Conservation (phyloP, 2,888 invertebrate species). For the Orthonevra nobilis region DNA sequence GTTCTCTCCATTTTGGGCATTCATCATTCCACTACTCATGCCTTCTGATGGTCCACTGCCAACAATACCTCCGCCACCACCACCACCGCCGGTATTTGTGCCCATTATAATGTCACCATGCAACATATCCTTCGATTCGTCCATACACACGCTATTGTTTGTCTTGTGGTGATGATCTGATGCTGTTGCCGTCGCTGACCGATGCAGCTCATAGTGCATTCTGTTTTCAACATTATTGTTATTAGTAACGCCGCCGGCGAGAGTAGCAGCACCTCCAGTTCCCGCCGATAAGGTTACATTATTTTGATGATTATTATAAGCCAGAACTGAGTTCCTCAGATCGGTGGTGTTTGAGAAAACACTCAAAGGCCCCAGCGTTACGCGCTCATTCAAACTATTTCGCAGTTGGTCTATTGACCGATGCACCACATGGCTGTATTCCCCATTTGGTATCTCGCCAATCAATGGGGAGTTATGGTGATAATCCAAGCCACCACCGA, state of each 20-base stretch:
- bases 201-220: constrained; percentile 60
- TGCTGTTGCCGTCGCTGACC: constrained; percentile 80
- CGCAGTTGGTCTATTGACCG: constrained; percentile 85
- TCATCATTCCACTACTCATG: constrained; percentile 45
- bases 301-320: constrained; percentile 76
- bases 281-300: constrained; percentile 37
- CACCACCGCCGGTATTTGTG: constrained; percentile 51
- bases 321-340: constrained; percentile 77
- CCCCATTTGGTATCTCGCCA: constrained; percentile 85
- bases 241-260: constrained; percentile 11
- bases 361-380: constrained; percentile 82
- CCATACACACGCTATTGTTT: constrained; percentile 39
- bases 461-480: constrained; percentile 85
- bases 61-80: constrained; percentile 13
- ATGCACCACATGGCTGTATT: constrained; percentile 85
- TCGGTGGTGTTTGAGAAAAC: constrained; percentile 79
- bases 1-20: constrained; percentile 64
- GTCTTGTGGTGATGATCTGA: constrained; percentile 58
- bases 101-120: constrained; percentile 56
- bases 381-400: constrained; percentile 82
- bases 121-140: constrained; percentile 59
- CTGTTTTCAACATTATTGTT: constrained; percentile 58
- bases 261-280: neutral
- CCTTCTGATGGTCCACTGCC: constrained; percentile 34
- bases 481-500: constrained; percentile 84